These are phyloP conservation scores for Ectemnius lituratus DNA, from an alignment of 2,888 invertebrate species.

Conservation along the genomic window DNA sequence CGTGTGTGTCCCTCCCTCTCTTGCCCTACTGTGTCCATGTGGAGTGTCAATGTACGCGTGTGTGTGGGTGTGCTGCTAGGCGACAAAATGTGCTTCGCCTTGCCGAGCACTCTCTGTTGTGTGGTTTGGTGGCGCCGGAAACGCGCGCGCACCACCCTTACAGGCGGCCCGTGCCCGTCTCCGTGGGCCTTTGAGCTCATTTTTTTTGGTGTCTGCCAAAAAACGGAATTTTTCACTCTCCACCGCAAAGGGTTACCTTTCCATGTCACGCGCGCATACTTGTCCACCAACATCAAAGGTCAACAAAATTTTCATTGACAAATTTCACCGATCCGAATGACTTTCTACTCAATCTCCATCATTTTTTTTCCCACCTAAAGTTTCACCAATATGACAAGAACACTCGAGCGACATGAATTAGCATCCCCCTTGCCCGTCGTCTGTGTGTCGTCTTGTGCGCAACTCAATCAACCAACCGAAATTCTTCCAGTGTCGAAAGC, in stretches of 20 bases:
- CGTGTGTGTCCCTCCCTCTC: conserved; percentile 24
- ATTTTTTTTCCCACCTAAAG: no score
- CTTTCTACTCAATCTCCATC: no score
- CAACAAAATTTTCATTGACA: no score
- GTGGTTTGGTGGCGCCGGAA: conserved; percentile 37
- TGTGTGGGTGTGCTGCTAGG: conserved; percentile 64
- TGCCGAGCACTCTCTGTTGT: conserved; percentile 60
- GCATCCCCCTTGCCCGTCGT: conserved; percentile 38
- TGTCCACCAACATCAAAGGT: background rate
- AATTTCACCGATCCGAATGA: no score
- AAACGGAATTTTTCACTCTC: conserved; percentile 69
- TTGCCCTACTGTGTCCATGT: conserved; percentile 29
- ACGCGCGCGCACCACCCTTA: conserved; percentile 13
- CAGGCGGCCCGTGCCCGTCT: conserved; percentile 22
- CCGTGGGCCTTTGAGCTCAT: conserved; percentile 51
- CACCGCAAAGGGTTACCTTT: conserved; percentile 39
- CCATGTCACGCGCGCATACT: background rate
- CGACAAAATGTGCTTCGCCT: conserved; percentile 50
- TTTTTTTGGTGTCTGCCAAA: conserved; percentile 72
- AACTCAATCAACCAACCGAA: conserved; percentile 69
- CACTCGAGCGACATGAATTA: background rate
- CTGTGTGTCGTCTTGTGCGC: conserved; percentile 73
- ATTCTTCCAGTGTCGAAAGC: conserved; percentile 62
- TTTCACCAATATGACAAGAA: no score
- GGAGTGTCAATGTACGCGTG: conserved; percentile 58